These are phyloP conservation scores for Drosophila simulans DNA, from an alignment of 1,140 invertebrate species.

Conservation along the genomic window DNA sequence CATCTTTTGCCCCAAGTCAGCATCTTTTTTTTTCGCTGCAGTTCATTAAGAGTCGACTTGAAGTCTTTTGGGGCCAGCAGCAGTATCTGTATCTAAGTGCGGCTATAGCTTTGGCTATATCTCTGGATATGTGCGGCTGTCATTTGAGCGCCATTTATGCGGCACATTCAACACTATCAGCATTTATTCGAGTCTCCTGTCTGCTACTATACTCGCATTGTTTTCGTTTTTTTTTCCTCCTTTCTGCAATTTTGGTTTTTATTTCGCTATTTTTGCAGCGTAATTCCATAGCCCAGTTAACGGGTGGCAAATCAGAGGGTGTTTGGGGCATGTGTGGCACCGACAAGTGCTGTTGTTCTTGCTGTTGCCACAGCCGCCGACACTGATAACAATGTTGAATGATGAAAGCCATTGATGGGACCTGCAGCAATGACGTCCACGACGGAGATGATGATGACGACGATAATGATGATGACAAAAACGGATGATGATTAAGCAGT, in stretches of 20 bases:
- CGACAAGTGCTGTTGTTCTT: constrained; percentile 51
- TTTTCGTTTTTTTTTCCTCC: neutral
- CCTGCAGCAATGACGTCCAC: constrained; percentile 34
- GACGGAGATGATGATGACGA: neutral
- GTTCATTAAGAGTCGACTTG: constrained; percentile 42
- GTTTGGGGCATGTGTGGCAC: neutral
- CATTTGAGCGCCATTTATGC: constrained; percentile 47
- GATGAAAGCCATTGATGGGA: constrained; percentile 79
- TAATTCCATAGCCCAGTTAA: constrained; percentile 69
- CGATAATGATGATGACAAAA: constrained; percentile 1
- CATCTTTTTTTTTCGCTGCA: constrained; percentile 26
- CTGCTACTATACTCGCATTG: neutral
- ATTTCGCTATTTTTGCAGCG: constrained; percentile 78
- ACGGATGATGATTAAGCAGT: constrained; percentile 14
- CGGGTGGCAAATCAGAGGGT: neutral
- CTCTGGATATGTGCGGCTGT: constrained; percentile 10
- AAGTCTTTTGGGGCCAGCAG: constrained; percentile 6
- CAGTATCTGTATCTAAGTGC: constrained; percentile 39
- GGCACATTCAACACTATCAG: constrained; percentile 53
- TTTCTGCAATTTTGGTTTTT: constrained; percentile 37
- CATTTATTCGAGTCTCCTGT: constrained; percentile 32
- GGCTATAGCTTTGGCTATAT: constrained; percentile 32
- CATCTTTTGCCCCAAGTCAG: constrained; percentile 17
- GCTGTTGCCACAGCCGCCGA: constrained; percentile 45
- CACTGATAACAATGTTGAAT: constrained; percentile 79